phyloP scores from a whole-genome alignment of 2,888 invertebrate species.

The Caenorhabditis virilis region DNA sequence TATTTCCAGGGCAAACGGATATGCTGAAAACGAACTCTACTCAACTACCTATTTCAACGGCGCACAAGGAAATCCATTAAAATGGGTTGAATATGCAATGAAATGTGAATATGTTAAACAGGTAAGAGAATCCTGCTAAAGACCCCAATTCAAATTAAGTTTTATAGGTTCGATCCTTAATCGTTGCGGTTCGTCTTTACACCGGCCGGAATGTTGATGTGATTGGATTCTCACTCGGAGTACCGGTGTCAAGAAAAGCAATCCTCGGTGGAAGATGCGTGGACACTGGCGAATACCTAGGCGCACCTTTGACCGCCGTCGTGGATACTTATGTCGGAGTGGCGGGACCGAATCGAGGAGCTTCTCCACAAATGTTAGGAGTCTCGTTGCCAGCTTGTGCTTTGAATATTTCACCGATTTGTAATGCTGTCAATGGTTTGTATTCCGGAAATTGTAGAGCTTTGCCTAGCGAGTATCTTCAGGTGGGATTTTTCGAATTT shows the following conservation, averaged over 20 bases:
- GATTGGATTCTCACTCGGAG: conserved; percentile 66
- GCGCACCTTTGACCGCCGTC: conserved; percentile 57
- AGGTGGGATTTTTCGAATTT: conserved; percentile 30
- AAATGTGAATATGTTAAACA: conserved; percentile 63
- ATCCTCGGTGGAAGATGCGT: conserved; percentile 64
- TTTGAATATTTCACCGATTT: conserved; percentile 54
- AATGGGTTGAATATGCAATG: conserved; percentile 67
- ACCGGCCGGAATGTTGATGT: conserved; percentile 66
- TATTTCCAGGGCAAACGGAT: conserved; percentile 44
- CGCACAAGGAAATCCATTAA: conserved; percentile 66
- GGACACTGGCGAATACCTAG: conserved; percentile 63
- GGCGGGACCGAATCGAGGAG: conserved; percentile 67
- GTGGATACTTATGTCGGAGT: conserved; percentile 66
- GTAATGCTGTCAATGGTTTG: conserved; percentile 59
- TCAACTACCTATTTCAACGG: conserved; percentile 68
- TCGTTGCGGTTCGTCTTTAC: conserved; percentile 67
- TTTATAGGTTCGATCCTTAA: conserved; percentile 61
- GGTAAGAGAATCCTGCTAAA: conserved; percentile 14
- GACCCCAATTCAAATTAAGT: neutral
- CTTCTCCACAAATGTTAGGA: conserved; percentile 59
- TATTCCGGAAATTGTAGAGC: conserved; percentile 65
- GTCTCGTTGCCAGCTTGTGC: conserved; percentile 64
- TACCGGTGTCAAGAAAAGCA: conserved; percentile 65
- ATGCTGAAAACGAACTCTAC: conserved; percentile 60
- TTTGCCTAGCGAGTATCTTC: conserved; percentile 59